Conservation (phyloP, 2,797 vertebrate genomes). For the Toxotes lorentzi region DNA sequence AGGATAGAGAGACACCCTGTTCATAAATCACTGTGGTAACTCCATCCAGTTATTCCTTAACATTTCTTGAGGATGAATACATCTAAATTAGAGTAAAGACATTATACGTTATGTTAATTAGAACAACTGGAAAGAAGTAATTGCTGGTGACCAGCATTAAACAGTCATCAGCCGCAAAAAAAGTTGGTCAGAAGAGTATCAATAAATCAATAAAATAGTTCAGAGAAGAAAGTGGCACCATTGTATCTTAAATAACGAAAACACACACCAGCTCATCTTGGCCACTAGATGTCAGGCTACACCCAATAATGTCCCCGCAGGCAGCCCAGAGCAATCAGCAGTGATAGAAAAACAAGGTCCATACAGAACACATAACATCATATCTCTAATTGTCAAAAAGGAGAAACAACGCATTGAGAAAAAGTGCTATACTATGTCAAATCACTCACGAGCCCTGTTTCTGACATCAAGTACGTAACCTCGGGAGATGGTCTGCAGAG, state of each 20-base stretch:
- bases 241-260: background rate
- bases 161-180: background rate
- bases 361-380: background rate
- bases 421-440: background rate
- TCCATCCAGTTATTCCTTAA: conserved; percentile 18
- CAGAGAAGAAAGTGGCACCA: background rate
- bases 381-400: background rate
- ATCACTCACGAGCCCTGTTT: background rate
- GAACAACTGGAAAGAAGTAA: conserved; percentile 8
- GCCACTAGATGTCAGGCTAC: conserved; percentile 75
- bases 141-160: conserved; percentile 16
- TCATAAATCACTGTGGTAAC: conserved; percentile 7
- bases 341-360: background rate
- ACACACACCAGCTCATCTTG: conserved; percentile 10
- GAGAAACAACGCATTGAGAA: background rate
- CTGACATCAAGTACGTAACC: background rate
- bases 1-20: conserved; percentile 25
- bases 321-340: background rate
- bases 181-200: background rate
- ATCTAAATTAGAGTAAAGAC: conserved; percentile 17
- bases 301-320: conserved; percentile 30
- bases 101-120: background rate
- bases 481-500: background rate
- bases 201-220: background rate
- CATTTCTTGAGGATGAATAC: conserved; percentile 13